A percentile compares a stretch with the other conserved stretches of the same genome.
Conservation (phyloP, 2,113 vertebrate species). For the Gavialis gangeticus region DNA sequence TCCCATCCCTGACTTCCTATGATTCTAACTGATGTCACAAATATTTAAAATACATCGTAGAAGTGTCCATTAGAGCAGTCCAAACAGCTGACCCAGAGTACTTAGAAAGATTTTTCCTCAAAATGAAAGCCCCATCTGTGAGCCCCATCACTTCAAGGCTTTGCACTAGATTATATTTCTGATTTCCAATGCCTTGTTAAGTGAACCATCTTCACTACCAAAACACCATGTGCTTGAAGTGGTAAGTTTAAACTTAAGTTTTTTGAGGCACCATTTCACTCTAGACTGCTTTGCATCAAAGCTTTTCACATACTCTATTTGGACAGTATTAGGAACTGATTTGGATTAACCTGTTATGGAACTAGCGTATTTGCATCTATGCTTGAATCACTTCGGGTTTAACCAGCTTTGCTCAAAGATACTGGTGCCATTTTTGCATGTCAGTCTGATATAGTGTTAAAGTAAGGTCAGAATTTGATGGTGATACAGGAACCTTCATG, state of each 20-base stretch:
- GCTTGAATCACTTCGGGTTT: fast-evolving
- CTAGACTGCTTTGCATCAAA: background rate
- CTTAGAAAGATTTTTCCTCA: background rate
- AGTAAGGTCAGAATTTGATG: background rate
- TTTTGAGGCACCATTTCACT: background rate
- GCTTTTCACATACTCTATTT: background rate
- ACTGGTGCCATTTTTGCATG: background rate
- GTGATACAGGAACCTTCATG: background rate
- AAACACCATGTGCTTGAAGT: background rate
- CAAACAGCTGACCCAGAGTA: background rate
- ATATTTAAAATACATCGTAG: fast-evolving
- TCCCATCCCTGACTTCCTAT: too few relatives aligned
- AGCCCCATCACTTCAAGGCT: background rate
- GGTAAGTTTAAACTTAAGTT: background rate
- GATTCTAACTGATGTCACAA: background rate
- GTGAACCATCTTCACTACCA: background rate
- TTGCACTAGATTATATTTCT: background rate
- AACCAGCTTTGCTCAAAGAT: background rate
- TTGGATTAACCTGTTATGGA: background rate
- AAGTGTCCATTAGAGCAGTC: background rate
- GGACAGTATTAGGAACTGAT: fast-evolving
- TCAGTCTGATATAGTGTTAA: background rate
- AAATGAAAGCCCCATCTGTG: background rate
- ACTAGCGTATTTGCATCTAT: fast-evolving
- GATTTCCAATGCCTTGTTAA: fast-evolving